A percentile compares a stretch with the other conserved stretches of the same genome.
These are phyloP conservation scores for Drosophila putrida DNA, from an alignment of 2,888 invertebrate species.

Conservation along the genomic window DNA sequence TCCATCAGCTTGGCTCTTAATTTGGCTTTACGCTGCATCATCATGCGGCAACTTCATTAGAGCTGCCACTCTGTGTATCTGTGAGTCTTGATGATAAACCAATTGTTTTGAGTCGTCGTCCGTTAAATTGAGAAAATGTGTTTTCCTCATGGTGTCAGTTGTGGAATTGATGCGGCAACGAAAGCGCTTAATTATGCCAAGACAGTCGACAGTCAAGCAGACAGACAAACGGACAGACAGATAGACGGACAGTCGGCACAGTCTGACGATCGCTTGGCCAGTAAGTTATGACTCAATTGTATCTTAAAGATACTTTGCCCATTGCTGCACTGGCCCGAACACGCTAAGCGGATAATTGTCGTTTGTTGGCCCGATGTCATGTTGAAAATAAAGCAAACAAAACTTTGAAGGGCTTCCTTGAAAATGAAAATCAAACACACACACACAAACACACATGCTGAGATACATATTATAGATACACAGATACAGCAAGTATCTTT, in stretches of 20 bases:
- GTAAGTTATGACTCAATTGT: constrained; percentile 60
- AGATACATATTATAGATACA: constrained; percentile 23
- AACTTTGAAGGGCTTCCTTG: constrained; percentile 81
- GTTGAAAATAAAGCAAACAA: constrained; percentile 76
- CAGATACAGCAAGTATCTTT: constrained; percentile 42
- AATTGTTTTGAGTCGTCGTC: constrained; percentile 63
- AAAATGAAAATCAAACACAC: constrained; percentile 57
- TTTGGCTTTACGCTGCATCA: constrained; percentile 64
- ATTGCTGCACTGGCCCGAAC: constrained; percentile 70
- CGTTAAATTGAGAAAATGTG: constrained; percentile 66
- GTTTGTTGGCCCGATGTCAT: constrained; percentile 47
- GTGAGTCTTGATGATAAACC: constrained; percentile 59
- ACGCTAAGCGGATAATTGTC: constrained; percentile 76
- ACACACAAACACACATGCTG: constrained; percentile 7
- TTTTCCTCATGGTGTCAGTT: constrained; percentile 42
- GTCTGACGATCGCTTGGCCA: constrained; percentile 23
- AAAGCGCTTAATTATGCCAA: constrained; percentile 61
- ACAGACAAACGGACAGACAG: background rate
- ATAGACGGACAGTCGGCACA: background rate
- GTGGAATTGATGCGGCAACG: constrained; percentile 24
- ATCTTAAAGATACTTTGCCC: constrained; percentile 75
- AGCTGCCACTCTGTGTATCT: constrained; percentile 18
- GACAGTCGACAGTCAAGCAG: too few relatives aligned
- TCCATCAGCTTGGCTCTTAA: constrained; percentile 62
- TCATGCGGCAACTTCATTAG: constrained; percentile 32